Evolutionary conservation across 2,888 invertebrate species (phyloP).

Genomic region (Acronicta alni): DNA sequence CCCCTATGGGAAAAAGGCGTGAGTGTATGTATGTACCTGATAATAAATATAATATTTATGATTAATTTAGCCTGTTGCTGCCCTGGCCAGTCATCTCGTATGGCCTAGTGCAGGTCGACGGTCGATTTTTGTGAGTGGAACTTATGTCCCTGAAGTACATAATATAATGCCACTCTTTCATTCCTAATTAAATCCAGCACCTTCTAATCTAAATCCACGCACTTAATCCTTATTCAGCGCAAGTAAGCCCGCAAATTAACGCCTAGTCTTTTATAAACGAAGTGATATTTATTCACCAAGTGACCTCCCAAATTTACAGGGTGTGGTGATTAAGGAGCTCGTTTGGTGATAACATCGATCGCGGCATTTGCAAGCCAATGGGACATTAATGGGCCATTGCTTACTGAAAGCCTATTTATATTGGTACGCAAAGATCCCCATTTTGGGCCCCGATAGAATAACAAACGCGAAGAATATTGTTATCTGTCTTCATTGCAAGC

Average conservation of each 20-base stretch:
- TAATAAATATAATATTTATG: too few relatives aligned
- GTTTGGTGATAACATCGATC: slow-evolving; percentile 59
- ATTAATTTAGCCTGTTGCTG: too few relatives aligned
- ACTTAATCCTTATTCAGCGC: slow-evolving; percentile 19
- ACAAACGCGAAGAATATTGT: slow-evolving; percentile 43
- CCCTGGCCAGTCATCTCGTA: too few relatives aligned
- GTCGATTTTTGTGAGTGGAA: too few relatives aligned
- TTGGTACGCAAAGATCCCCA: slow-evolving; percentile 53
- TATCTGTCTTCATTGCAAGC: slow-evolving; percentile 26
- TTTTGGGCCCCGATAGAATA: slow-evolving; percentile 33
- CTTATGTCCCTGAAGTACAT: too few relatives aligned
- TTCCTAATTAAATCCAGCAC: slow-evolving; percentile 21
- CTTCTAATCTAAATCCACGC: not conserved
- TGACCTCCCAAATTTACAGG: slow-evolving; percentile 57
- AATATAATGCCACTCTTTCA: not conserved
- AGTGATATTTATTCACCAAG: slow-evolving; percentile 56
- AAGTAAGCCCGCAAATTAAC: slow-evolving; percentile 31
- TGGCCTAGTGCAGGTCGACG: not conserved
- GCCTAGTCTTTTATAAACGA: slow-evolving; percentile 44
- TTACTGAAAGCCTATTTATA: slow-evolving; percentile 59
- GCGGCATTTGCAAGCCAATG: slow-evolving; percentile 56
- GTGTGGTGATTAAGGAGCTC: slow-evolving; percentile 55
- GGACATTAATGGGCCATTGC: slow-evolving; percentile 56
- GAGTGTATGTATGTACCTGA: too few relatives aligned
- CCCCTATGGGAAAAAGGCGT: too few relatives aligned